Conservation (phyloP, 2,888 invertebrate species). For the Tetranychus piercei region DNA sequence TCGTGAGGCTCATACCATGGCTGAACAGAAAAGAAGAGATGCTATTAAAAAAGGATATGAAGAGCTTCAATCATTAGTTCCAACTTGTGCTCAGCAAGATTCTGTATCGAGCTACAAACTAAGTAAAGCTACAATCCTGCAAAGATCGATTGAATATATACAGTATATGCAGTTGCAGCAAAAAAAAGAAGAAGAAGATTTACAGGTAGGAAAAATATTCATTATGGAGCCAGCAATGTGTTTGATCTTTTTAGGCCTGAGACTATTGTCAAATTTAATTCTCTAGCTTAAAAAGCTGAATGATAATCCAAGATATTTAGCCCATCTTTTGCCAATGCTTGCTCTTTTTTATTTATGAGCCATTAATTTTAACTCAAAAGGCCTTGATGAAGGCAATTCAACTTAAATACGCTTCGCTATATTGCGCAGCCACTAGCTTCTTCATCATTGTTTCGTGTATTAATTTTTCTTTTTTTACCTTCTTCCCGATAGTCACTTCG, state of each 20-base stretch:
- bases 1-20: slow-evolving; percentile 83
- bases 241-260: background rate
- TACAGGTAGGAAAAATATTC: slow-evolving; percentile 31
- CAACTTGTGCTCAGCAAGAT: slow-evolving; percentile 80
- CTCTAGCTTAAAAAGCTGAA: too few species aligned
- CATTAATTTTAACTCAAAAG: background rate
- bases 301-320: too few species aligned
- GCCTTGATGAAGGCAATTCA: background rate
- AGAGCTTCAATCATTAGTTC: slow-evolving; percentile 73
- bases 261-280: background rate
- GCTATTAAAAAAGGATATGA: slow-evolving; percentile 95
- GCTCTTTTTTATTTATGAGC: background rate
- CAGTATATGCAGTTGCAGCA: slow-evolving; percentile 78
- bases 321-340: too few species aligned
- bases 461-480: background rate
- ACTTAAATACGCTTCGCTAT: background rate
- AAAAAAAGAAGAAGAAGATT: slow-evolving; percentile 81
- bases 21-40: slow-evolving; percentile 78
- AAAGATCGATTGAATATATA: slow-evolving; percentile 48
- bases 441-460: background rate
- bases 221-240: background rate
- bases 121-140: slow-evolving; percentile 84
- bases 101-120: slow-evolving; percentile 61
- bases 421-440: background rate
- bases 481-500: slow-evolving; percentile 28